Conservation (phyloP, 30 jellyfish, hydroid and myxozoan genomes). For the Hydractinia echinata region DNA sequence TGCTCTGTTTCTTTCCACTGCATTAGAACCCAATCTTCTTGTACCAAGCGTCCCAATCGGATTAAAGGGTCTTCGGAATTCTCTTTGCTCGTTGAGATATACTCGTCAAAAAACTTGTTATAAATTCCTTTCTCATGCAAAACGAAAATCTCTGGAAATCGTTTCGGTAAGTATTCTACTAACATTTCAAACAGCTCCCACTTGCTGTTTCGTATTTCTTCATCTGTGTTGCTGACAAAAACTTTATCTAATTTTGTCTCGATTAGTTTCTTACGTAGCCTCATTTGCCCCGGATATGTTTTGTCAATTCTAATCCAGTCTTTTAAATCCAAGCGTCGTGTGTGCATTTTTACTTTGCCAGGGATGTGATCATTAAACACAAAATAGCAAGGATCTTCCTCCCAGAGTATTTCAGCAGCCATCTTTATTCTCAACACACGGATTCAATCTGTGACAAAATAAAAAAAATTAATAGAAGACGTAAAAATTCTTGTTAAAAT, state of each 20-base stretch:
- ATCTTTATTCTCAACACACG: not conserved
- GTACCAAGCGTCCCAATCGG: conserved; percentile 65
- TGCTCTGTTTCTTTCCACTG: conserved; percentile 63
- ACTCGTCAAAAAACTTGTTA: conserved; percentile 60
- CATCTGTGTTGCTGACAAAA: conserved; percentile 44
- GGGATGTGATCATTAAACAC: conserved; percentile 63
- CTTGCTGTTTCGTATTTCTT: conserved; percentile 43
- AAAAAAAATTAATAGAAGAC: no score
- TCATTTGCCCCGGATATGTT: conserved; percentile 62
- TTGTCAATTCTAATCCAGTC: conserved; percentile 79
- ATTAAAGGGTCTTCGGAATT: conserved; percentile 58
- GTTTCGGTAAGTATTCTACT: conserved; percentile 51
- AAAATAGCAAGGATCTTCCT: conserved; percentile 57
- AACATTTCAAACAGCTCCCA: conserved; percentile 66
- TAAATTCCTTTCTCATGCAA: conserved; percentile 49
- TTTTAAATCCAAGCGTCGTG: conserved; percentile 45
- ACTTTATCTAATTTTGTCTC: conserved; percentile 38
- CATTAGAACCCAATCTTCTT: conserved; percentile 79
- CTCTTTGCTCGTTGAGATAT: conserved; percentile 47
- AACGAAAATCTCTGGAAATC: conserved; percentile 71
- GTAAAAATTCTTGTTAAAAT: no score
- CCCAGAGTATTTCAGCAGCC: conserved; percentile 48
- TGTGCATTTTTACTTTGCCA: conserved; percentile 78
- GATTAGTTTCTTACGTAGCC: conserved; percentile 41
- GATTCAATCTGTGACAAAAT: no score